Base-by-base conservation (phyloP, 2,113 vertebrate species). In the Anas platyrhynchos region DNA sequence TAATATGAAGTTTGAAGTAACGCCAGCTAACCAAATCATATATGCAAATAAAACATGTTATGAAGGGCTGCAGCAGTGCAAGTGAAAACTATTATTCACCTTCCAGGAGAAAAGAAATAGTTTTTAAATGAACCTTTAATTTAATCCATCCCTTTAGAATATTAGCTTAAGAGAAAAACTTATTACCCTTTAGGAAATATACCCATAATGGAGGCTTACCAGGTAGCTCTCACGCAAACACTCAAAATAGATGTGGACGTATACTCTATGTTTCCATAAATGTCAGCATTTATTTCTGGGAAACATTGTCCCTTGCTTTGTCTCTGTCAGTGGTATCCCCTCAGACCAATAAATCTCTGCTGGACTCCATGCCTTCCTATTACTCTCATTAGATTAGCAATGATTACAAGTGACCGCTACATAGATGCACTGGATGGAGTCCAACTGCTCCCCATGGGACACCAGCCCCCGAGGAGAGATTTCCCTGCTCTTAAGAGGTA, bases 51-150 rank as follows among this genome's bases (percentile, higher is more conserved):
- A 88, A 41, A 88, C 62, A 86, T 7, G 61, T 72, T 88, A 79
- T 73, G 80, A 92, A 58, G 58, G 74, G 93, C 80, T 92, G 66
- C 83, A 91, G 27, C 48, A 92, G 31, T 32, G 23, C n/a, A 89
- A 84, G n/a, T 55, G 73, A 84, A 96, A 88, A 94, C 75, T 69
- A 93, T 43, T 91, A 48, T 76, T 91, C 48, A 84, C 83, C 73
- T 95, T 84, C 66, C 76, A 92, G 65, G 41, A 73, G 54, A 86
- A 96, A 96, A 95, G 2, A 84, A 96, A 75, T 29, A 62, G 23
- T 69, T 86, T 89, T 86, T 18, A 84, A 94, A 95, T 86, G n/a
- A 90, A 86, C 25, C 21, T 89, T 95, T 84, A 95, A 95, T 94
- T 94, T 87, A 73, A 94, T 91, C 41, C 86, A 50, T 54, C 27